Conservation (phyloP, 2,797 vertebrate species). For the Australoheros facetus region DNA sequence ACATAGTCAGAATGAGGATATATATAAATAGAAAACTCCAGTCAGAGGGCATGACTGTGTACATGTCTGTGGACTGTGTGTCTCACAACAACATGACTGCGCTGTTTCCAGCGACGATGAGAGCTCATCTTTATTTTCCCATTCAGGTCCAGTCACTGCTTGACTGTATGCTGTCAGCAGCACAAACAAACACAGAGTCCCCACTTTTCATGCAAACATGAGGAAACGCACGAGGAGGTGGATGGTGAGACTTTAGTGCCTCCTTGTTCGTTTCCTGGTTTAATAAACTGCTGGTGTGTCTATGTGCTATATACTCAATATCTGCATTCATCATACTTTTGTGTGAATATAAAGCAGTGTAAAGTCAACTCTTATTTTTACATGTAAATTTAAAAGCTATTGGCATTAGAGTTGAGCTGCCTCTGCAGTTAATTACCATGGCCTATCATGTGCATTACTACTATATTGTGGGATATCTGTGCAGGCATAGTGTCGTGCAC, state of each 20-base stretch:
- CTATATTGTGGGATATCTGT: neutral
- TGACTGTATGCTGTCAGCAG: neutral
- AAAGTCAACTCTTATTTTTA: neutral
- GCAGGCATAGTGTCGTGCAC: too few relatives aligned
- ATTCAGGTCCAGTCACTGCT: neutral
- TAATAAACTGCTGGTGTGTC: neutral
- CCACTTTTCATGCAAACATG: neutral
- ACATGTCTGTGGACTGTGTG: neutral
- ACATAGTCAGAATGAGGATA: constrained; percentile 40
- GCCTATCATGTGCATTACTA: neutral
- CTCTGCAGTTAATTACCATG: neutral
- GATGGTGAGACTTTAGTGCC: neutral
- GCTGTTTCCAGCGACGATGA: neutral
- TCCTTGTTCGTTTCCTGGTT: neutral
- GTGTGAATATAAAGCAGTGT: neutral
- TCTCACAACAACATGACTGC: constrained; percentile 15
- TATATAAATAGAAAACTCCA: constrained; percentile 61
- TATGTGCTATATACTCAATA: neutral
- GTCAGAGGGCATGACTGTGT: constrained; percentile 41
- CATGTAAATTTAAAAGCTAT: neutral
- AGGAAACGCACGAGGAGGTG: constrained; percentile 46
- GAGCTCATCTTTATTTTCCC: neutral
- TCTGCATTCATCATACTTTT: neutral
- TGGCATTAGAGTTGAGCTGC: neutral
- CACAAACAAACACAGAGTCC: neutral